Base-by-base conservation (phyloP, 2,797 vertebrate species). In the Acanthurus tractus region DNA sequence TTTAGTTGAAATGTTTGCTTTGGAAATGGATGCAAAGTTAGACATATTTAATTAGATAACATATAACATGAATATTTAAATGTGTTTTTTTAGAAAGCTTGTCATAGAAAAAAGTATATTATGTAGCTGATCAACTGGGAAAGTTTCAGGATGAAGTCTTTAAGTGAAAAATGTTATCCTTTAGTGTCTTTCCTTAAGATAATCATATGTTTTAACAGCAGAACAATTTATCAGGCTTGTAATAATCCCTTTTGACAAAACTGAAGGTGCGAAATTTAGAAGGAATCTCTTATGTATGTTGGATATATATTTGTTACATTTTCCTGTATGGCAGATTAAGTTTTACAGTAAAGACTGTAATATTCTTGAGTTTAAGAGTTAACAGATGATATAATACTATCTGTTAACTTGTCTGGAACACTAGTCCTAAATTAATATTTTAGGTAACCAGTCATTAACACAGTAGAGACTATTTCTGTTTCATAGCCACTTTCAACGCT, bases 191-290 rank as follows among this genome's bases (percentile, higher is more conserved):
- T 18, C 45, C 17, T 18, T 48, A 18, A 48, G 17, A 6, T 2
- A 48, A 18, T 8, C 17, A 45, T 45, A 14, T 83, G 63, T 74
- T 63, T 40, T 42, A 63, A 82, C 59, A 64, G 57, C 44, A 76
- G 34, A 58, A 70, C 34, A 63, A 34, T 63, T 73, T 80, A 13
- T 83, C 44, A 61, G 34, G 64, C 64, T 81, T 71, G 29, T 79
- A 70, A 78, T 56, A n/a, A 68, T 70, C 34, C 61, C 67, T 78
- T 86, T 71, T 44, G 73, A 67, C 53, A 73, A 66, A 79, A 46
- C 52, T 6, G 0, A 54, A 78, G 59, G 55, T 78, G 73, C 63
- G 64, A 82, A 68, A 73, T 63, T 46, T 75, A 59, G 12, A 58
- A 22, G 22, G 63, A 78, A 46, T 67, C 63, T 71, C 62, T 8